A percentile compares a stretch with the other conserved stretches of the same genome.
These are phyloP conservation scores for Monodelphis domestica DNA, from an alignment of 2,797 vertebrate genomes.

Conservation along the genomic window DNA sequence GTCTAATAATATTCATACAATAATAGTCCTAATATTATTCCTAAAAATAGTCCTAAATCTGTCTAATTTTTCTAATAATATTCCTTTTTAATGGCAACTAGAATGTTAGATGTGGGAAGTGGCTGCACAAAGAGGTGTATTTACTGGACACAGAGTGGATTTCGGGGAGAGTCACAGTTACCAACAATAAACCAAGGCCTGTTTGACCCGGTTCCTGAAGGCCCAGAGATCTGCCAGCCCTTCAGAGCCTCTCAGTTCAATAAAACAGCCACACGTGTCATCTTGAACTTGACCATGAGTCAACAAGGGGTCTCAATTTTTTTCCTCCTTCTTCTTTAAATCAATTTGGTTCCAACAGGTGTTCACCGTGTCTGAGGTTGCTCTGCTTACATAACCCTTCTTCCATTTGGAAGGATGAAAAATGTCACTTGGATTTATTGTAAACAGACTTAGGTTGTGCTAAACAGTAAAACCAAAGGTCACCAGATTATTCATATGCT, in stretches of 20 bases:
- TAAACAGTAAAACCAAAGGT: conserved; percentile 89
- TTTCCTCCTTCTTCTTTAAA: conserved; percentile 59
- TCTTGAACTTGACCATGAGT: conserved; percentile 75
- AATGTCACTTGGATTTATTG: conserved; percentile 86
- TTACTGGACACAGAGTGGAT: not conserved
- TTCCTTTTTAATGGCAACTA: not conserved
- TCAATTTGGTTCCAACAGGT: conserved; percentile 88
- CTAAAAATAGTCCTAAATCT: no score
- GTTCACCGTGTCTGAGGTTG: conserved; percentile 92
- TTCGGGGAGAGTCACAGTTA: not conserved
- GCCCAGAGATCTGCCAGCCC: not conserved
- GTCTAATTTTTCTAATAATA: no score
- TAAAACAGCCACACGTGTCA: conserved; percentile 17
- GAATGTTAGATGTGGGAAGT: not conserved
- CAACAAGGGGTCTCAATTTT: conserved; percentile 56
- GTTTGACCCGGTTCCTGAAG: not conserved
- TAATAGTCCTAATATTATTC: no score
- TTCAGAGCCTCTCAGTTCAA: conserved; percentile 28
- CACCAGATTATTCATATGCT: conserved; percentile 88
- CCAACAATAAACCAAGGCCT: not conserved
- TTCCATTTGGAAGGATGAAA: conserved; percentile 93
- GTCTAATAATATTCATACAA: no score
- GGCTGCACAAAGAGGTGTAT: not conserved
- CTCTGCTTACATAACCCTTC: conserved; percentile 91
- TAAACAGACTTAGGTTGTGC: conserved; percentile 87